Evolutionary conservation across 1,140 invertebrate genomes (phyloP).

Genomic region (Ceratina japonica): DNA sequence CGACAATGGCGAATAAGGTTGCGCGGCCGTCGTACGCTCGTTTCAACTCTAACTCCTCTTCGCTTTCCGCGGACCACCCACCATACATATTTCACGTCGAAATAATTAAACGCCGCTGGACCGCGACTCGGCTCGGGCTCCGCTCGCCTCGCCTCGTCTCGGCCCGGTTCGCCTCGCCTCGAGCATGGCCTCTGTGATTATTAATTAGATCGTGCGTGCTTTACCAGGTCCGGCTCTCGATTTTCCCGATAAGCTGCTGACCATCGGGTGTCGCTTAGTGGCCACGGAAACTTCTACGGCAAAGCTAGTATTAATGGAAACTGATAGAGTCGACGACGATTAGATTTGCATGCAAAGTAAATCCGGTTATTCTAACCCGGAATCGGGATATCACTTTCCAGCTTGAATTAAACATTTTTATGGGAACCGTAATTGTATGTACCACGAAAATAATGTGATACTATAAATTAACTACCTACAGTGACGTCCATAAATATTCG

Average conservation of each 20-base stretch:
- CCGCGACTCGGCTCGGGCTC: constrained; percentile 59
- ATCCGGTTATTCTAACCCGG: neutral
- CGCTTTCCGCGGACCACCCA: constrained; percentile 49
- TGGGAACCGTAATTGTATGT: neutral
- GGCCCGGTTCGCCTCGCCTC: constrained; percentile 37
- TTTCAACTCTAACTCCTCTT: constrained; percentile 56
- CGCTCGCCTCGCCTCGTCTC: constrained; percentile 22
- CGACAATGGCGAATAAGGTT: constrained; percentile 74
- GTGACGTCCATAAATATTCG: too few species aligned
- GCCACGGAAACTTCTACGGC: neutral
- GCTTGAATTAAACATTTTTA: neutral
- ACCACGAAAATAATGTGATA: neutral
- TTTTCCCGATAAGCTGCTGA: constrained; percentile 56
- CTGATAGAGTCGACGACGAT: neutral
- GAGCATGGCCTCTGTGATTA: constrained; percentile 62
- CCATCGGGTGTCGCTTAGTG: constrained; percentile 36
- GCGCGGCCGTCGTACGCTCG: constrained; percentile 62
- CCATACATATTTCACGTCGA: constrained; percentile 74
- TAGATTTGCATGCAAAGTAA: neutral
- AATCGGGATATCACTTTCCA: neutral
- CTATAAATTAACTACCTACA: neutral
- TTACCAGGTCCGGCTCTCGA: constrained; percentile 47
- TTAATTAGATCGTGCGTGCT: constrained; percentile 63
- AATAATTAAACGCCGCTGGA: constrained; percentile 75
- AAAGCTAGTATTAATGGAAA: constrained; percentile 22